Conservation (phyloP, 2,113 vertebrate species). For the Taurulus bubalis region DNA sequence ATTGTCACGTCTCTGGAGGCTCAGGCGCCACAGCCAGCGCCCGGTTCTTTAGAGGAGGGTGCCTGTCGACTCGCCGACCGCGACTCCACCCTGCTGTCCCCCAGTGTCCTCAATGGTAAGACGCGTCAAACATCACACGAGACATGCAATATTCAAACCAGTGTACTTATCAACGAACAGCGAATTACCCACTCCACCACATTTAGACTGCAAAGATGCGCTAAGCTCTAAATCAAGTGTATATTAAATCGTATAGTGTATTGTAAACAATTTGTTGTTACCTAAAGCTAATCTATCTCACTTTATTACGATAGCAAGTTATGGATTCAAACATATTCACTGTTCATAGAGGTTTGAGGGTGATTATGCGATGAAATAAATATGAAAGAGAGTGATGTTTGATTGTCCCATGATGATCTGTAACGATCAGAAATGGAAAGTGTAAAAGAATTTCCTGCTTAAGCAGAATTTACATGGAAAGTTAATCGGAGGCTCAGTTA, state of each 20-base stretch:
- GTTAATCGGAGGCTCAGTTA: neutral
- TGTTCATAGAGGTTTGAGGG: neutral
- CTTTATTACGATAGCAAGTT: neutral
- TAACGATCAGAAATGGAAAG: constrained; percentile 11
- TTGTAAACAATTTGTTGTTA: neutral
- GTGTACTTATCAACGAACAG: neutral
- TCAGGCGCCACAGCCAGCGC: constrained; percentile 81
- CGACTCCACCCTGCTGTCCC: constrained; percentile 89
- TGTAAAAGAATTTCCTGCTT: neutral
- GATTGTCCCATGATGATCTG: constrained; percentile 6
- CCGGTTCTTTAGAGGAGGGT: constrained; percentile 81
- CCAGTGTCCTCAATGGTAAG: constrained; percentile 95
- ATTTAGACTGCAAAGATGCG: neutral
- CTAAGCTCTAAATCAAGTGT: neutral
- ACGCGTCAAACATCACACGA: constrained; percentile 20
- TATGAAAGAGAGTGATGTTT: neutral
- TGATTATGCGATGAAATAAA: neutral
- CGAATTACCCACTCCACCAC: neutral
- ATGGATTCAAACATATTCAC: neutral
- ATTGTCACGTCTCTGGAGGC: constrained; percentile 90
- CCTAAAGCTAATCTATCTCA: neutral
- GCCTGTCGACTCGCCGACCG: constrained; percentile 84
- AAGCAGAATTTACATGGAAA: constrained; percentile 8
- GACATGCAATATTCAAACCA: neutral
- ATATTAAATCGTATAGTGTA: neutral